Evolutionary conservation across 2,888 invertebrate genomes (phyloP).

Genomic region (Pollenia amentaria): DNA sequence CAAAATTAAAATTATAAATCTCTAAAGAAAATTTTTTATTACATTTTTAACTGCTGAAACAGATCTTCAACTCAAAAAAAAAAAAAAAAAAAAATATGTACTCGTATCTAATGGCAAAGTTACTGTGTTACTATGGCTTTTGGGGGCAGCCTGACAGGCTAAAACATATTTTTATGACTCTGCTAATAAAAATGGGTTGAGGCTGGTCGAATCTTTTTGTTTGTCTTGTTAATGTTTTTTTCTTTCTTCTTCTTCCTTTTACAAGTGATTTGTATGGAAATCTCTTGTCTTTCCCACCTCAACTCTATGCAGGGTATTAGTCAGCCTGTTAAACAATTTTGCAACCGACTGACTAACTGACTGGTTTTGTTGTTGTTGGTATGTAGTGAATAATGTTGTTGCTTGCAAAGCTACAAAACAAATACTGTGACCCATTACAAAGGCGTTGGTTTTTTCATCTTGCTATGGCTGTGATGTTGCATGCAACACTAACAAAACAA

Average conservation of each 20-base stretch:
- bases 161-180: not conserved
- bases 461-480: slow-evolving; percentile 48
- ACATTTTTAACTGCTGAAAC: slow-evolving; percentile 23
- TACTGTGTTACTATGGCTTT: slow-evolving; percentile 66
- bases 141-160: slow-evolving; percentile 6
- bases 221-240: slow-evolving; percentile 8
- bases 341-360: slow-evolving; percentile 12
- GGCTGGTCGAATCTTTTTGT: slow-evolving; percentile 29
- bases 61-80: not conserved
- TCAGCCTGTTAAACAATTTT: slow-evolving; percentile 9
- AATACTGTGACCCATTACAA: slow-evolving; percentile 47
- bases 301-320: not conserved
- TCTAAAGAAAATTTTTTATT: not conserved
- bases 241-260: not conserved
- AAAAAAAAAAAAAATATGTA: not conserved
- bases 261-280: slow-evolving; percentile 20
- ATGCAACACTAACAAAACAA: slow-evolving; percentile 41
- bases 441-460: slow-evolving; percentile 36
- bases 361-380: slow-evolving; percentile 14
- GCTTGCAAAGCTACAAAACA: not conserved
- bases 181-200: slow-evolving; percentile 46
- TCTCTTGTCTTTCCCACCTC: not conserved
- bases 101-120: slow-evolving; percentile 36
- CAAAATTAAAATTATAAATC: slow-evolving; percentile 6
- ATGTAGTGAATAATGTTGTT: not conserved